A percentile compares a stretch with the other conserved stretches of the same genome.
These are phyloP conservation scores for Lordiphosa fenestrarum DNA, from an alignment of 2,888 invertebrate genomes.

Conservation along the genomic window DNA sequence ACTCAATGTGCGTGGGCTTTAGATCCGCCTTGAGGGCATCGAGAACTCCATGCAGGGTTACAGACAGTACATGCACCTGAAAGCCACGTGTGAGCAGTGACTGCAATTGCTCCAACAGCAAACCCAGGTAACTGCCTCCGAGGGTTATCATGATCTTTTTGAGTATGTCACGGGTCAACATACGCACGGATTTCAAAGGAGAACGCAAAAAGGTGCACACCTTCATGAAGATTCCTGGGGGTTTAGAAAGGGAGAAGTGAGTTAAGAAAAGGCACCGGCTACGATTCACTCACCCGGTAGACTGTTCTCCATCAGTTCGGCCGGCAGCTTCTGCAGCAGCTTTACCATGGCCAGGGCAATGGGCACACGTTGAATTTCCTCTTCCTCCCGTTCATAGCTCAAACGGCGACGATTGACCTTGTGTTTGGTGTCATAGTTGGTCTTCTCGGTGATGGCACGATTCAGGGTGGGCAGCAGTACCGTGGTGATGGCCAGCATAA, in stretches of 20 bases:
- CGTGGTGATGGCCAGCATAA: conserved; percentile 86
- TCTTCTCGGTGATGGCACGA: conserved; percentile 85
- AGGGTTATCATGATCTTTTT: conserved; percentile 92
- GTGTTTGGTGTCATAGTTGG: conserved; percentile 88
- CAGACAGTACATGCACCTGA: conserved; percentile 95
- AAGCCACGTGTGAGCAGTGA: conserved; percentile 92
- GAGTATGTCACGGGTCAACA: conserved; percentile 93
- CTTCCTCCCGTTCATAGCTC: conserved; percentile 89
- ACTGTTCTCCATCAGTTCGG: conserved; percentile 86
- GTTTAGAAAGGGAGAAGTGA: no score
- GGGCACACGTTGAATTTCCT: conserved; percentile 94
- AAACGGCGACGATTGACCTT: conserved; percentile 87
- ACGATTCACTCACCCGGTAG: conserved; percentile 82
- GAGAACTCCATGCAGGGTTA: conserved; percentile 92
- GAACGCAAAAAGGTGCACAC: conserved; percentile 95
- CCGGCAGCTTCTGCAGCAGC: conserved; percentile 92
- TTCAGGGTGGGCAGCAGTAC: conserved; percentile 91
- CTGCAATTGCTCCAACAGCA: conserved; percentile 90
- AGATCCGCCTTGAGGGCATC: conserved; percentile 86
- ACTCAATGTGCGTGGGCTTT: conserved; percentile 89
- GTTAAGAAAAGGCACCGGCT: neutral
- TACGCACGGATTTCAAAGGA: conserved; percentile 91
- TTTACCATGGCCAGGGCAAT: conserved; percentile 96
- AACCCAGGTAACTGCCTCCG: conserved; percentile 89
- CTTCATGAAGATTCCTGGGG: conserved; percentile 89